Base-by-base conservation (phyloP, 2,113 vertebrate genomes). In the Apteryx mantelli region DNA sequence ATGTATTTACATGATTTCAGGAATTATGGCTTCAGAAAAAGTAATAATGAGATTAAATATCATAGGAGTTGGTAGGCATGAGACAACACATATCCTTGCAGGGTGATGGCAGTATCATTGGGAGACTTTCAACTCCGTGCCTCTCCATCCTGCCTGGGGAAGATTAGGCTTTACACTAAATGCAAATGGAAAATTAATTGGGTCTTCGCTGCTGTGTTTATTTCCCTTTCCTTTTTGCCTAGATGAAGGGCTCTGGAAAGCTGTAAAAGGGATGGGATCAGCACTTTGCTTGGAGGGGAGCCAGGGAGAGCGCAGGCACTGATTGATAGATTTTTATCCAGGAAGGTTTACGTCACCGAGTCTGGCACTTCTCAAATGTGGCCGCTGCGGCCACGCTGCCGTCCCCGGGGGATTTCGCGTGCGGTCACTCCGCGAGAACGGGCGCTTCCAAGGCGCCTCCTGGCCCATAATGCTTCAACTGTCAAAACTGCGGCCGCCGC, bases 331-430 rank as follows among this genome's bases (percentile, higher is more conserved):
- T 20, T 56, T 81, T 56, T 8, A 22, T 36, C n/a, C 1, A 0
- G 68, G 40, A 19, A 50, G 40, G n/a, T 69, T 69, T 56, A 76
- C 7, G 2, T 74, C 74, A 10, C 24, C 4, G 3, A 40, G 52
- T 61, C 1, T 7, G 38, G 17, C 20, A 19, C 0, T 2, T 42
- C 52, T 56, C 68, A 22, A 8, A 19, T 26, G 66, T 36, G 91
- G 65, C 79, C 65, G 17, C 40, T 1, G 46, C 0, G 48, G 84
- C 48, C 21, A 1, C 0, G 3, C 56, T 3, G 0, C 44, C 1
- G 1, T n/a, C 85, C 52, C 38, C 0, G 5, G 66, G 66, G 60
- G 85, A 30, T 8, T 1, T 38, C 1, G 6, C 50, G 15, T 60
- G 58, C 19, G 79, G 74, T 55, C 60, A 1, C 32, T 63, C 40